phyloP scores from a whole-genome alignment of 1,140 invertebrate species.

The Grapholita molesta region DNA sequence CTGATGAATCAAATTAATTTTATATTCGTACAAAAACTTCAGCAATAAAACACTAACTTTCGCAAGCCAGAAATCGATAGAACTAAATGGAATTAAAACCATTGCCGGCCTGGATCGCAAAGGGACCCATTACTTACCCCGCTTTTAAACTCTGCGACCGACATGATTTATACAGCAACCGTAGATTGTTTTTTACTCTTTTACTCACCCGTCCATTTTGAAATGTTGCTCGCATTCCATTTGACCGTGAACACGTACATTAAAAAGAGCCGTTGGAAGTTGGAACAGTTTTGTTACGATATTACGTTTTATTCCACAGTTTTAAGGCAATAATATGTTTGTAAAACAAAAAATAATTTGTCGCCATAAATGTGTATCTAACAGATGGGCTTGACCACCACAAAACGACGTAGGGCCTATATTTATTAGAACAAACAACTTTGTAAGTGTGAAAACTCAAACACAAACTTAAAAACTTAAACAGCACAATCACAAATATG shows the following conservation, averaged over 20 bases:
- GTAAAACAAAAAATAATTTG: not conserved
- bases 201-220: constrained; percentile 34
- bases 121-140: constrained; percentile 39
- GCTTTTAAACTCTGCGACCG: constrained; percentile 45
- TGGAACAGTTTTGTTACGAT: not conserved
- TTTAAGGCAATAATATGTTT: too few relatives aligned
- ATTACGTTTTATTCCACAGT: too few relatives aligned
- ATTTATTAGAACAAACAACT: not conserved
- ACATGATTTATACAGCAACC: constrained; percentile 40
- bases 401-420: too few relatives aligned
- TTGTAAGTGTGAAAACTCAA: too few relatives aligned
- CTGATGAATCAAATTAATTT: not conserved
- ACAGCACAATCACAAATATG: not conserved
- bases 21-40: not conserved
- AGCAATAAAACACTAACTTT: not conserved
- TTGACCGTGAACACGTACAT: constrained; percentile 33
- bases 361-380: not conserved
- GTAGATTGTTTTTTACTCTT: constrained; percentile 40
- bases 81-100: constrained; percentile 26
- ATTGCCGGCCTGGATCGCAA: constrained; percentile 24
- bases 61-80: not conserved
- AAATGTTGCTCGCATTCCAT: constrained; percentile 41
- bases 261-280: constrained; percentile 31
- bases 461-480: too few relatives aligned
- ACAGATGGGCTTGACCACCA: too few relatives aligned